Base-by-base conservation (phyloP, 2,113 vertebrate species). In the Ceuthmochares aereus region DNA sequence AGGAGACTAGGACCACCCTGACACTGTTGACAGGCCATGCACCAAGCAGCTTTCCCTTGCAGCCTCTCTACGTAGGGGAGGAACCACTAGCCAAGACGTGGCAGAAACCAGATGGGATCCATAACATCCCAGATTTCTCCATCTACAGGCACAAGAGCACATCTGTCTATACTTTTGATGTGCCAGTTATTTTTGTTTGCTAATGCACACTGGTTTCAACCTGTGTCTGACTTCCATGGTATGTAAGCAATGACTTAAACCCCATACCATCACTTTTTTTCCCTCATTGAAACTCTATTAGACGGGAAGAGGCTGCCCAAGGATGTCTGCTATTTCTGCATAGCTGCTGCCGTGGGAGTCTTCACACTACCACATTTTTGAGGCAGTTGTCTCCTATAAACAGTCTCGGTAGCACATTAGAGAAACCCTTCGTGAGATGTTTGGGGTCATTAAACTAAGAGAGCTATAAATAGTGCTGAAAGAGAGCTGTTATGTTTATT, bases 401-500 rank as follows among this genome's bases (percentile, higher is more conserved):
- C 83, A 96, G 59, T 55, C 79, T 85, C 94, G 92, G 79, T 96
- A 95, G 79, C 85, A 90, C 73, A 90, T 95, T 93, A 96, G 82
- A 91, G 83, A 88, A 94, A 88, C 52, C 34, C 79, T 88, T 91
- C 90, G 72, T 88, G 63, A 20, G 36, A 7, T 49, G 56, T 90
- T 95, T 90, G 72, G 56, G 75, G 93, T 94, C 92, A 84, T 94
- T 94, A 93, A 96, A 94, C 95, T 84, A 75, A 74, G 86, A 86
- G 40, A 77, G 52, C 70, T 91, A 96, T 93, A 96, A 94, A 97
- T 96, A 96, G 55, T 30, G 45, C 55, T 67, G 85, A 80, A 76
- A 80, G 81, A 85, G 72, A 94, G 47, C 79, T 88, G 87, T 93
- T 47, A 83, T 96, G 72, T 92, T 96, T 97, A 93, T 90, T 93